phyloP scores from a whole-genome alignment of 2,888 invertebrate genomes.

The Cylloceria caligata region DNA sequence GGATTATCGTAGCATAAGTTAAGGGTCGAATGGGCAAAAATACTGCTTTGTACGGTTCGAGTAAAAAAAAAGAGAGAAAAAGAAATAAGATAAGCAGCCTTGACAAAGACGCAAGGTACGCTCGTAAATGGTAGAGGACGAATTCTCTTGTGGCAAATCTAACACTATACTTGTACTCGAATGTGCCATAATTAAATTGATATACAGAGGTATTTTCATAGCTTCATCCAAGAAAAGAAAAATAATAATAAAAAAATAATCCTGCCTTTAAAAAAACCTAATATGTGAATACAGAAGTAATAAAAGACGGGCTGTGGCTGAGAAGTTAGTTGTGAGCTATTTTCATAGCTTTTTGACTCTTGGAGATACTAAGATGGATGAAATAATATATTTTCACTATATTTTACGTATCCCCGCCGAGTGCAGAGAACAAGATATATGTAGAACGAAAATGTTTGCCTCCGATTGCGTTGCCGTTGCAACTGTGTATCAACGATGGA shows the following conservation, averaged over 20 bases:
- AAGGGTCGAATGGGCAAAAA: conserved; percentile 37
- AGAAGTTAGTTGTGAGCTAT: conserved; percentile 82
- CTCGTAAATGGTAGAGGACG: conserved; percentile 43
- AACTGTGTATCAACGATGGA: conserved; percentile 54
- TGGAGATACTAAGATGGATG: conserved; percentile 78
- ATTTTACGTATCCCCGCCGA: conserved; percentile 79
- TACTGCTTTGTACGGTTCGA: conserved; percentile 39
- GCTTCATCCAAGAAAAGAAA: conserved; percentile 75
- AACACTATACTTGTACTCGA: conserved; percentile 69
- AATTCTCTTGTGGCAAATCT: conserved; percentile 64
- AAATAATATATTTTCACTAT: conserved; percentile 84
- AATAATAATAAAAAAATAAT: conserved; percentile 75
- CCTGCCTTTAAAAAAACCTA: conserved; percentile 81
- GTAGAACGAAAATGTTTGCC: conserved; percentile 43
- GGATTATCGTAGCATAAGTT: conserved; percentile 34
- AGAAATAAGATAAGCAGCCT: conserved; percentile 3
- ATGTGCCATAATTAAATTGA: conserved; percentile 76
- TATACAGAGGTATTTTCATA: conserved; percentile 81
- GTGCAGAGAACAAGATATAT: conserved; percentile 71
- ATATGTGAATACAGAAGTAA: conserved; percentile 81
- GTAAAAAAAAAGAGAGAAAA: conserved; percentile 2
- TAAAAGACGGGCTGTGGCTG: conserved; percentile 83
- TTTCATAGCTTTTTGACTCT: conserved; percentile 84
- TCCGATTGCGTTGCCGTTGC: conserved; percentile 34
- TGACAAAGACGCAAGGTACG: conserved; percentile 41